Conservation (phyloP, 1,140 invertebrate genomes). For the Bombus waltoni region DNA sequence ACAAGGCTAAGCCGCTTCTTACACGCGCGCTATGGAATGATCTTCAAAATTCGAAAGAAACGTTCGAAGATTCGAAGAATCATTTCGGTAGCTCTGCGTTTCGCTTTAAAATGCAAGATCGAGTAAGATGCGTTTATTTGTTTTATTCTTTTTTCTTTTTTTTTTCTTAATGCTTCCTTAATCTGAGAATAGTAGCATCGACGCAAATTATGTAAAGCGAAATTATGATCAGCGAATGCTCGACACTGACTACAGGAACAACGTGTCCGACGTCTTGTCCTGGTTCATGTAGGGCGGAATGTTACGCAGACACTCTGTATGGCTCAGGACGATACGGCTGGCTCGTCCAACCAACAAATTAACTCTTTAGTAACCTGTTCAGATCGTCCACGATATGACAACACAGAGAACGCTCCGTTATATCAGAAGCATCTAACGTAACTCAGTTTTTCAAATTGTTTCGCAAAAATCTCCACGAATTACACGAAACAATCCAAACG, state of each 20-base stretch:
- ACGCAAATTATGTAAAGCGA: background rate
- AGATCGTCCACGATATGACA: background rate
- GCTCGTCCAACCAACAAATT: conserved; percentile 56
- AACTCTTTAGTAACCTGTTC: background rate
- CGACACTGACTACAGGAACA: background rate
- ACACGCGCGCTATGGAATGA: background rate
- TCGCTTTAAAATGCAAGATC: background rate
- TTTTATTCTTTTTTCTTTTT: background rate
- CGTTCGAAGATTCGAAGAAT: background rate
- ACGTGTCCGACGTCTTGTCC: conserved; percentile 71
- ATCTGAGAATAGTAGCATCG: background rate
- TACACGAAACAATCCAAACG: background rate
- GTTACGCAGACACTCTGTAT: conserved; percentile 71
- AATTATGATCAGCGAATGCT: background rate
- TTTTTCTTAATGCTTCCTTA: background rate
- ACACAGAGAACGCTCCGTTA: background rate
- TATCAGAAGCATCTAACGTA: background rate
- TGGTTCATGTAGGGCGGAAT: conserved; percentile 73
- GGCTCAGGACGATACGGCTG: conserved; percentile 70
- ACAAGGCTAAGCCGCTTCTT: background rate
- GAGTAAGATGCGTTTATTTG: background rate
- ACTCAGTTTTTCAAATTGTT: background rate
- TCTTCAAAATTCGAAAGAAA: background rate
- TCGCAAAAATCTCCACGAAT: background rate
- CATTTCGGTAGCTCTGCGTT: background rate